A percentile compares a stretch with the other conserved stretches of the same genome.
Conservation (phyloP, 2,888 invertebrate species). For the Syritta pipiens region DNA sequence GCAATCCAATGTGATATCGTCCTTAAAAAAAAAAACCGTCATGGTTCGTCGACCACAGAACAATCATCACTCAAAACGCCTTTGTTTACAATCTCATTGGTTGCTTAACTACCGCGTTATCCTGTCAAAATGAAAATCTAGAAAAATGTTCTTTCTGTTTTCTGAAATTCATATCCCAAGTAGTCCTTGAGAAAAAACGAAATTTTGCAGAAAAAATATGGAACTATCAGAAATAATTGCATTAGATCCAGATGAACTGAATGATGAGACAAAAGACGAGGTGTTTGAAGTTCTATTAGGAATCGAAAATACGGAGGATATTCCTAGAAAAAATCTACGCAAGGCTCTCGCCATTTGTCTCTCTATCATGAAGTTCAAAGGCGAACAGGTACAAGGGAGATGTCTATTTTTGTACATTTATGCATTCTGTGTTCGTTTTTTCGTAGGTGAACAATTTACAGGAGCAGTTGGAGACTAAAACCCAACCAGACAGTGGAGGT, state of each 20-base stretch:
- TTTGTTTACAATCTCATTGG: conserved; percentile 37
- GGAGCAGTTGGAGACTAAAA: conserved; percentile 69
- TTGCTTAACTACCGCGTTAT: conserved; percentile 49
- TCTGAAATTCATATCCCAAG: too few relatives aligned
- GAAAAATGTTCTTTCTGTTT: conserved; percentile 11
- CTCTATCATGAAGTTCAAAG: conserved; percentile 76
- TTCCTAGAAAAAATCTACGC: conserved; percentile 76
- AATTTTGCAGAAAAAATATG: too few relatives aligned
- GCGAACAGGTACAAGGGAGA: conserved; percentile 72
- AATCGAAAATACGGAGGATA: conserved; percentile 73
- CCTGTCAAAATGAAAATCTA: conserved; percentile 39
- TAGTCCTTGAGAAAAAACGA: not conserved
- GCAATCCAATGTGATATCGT: not conserved
- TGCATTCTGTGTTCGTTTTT: not conserved
- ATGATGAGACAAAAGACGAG: conserved; percentile 73
- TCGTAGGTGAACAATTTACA: conserved; percentile 64
- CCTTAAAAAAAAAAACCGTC: conserved; percentile 18
- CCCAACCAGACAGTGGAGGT: conserved; percentile 70
- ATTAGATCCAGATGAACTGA: conserved; percentile 36
- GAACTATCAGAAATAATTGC: conserved; percentile 53
- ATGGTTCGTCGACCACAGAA: conserved; percentile 7
- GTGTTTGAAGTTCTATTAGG: conserved; percentile 75
- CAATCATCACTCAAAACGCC: conserved; percentile 20
- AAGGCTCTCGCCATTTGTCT: conserved; percentile 76
- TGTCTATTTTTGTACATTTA: not conserved